phyloP scores from a whole-genome alignment of 2,113 vertebrate species.

The Guaruba guarouba region DNA sequence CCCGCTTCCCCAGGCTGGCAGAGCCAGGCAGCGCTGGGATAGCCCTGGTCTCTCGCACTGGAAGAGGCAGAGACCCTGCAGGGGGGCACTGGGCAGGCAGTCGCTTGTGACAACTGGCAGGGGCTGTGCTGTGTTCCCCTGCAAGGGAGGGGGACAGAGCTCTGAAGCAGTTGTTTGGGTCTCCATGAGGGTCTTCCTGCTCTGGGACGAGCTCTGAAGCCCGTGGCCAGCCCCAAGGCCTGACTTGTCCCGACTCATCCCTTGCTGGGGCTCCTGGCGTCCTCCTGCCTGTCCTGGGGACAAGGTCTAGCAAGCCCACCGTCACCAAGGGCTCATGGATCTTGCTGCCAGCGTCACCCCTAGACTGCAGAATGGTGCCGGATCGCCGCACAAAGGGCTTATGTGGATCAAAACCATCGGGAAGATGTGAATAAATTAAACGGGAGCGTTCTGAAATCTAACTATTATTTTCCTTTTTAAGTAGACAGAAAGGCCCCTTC shows the following conservation, averaged over 20 bases:
- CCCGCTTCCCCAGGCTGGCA: background rate
- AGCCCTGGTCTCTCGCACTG: fast-evolving
- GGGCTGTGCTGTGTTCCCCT: background rate
- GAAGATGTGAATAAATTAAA: conserved; percentile 16
- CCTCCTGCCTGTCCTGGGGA: background rate
- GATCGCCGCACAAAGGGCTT: background rate
- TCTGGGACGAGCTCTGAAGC: background rate
- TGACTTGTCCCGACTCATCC: fast-evolving
- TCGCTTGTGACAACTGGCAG: background rate
- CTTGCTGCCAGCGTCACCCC: fast-evolving
- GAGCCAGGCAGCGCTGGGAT: background rate
- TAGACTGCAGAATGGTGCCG: fast-evolving
- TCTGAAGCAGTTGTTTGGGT: fast-evolving
- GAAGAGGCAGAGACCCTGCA: background rate
- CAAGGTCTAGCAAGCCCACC: background rate
- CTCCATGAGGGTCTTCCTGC: background rate
- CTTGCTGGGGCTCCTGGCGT: fast-evolving
- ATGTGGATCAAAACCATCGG: background rate
- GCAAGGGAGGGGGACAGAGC: fast-evolving
- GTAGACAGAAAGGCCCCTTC: conserved; percentile 38
- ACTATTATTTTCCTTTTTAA: background rate
- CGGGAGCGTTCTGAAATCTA: background rate
- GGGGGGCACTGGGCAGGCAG: background rate
- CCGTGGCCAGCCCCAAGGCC: background rate
- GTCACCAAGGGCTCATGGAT: background rate